Evolutionary conservation across 2,888 invertebrate genomes (phyloP).

Genomic region (Caenorhabditis angaria): DNA sequence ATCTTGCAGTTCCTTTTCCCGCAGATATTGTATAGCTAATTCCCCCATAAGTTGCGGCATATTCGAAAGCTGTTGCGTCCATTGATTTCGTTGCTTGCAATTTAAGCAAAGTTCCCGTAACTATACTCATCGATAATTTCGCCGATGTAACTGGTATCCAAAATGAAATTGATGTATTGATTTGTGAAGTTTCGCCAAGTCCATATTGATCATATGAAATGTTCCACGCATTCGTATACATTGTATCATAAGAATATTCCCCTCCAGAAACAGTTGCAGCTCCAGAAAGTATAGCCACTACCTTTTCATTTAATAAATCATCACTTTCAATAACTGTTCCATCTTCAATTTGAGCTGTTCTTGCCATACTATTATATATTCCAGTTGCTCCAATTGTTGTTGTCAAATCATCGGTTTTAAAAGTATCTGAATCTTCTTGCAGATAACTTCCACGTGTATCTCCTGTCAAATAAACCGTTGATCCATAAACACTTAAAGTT

Average conservation of each 20-base stretch:
- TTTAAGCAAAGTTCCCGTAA: conserved; percentile 20
- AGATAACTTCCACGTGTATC: conserved; percentile 31
- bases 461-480: conserved; percentile 31
- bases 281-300: conserved; percentile 17
- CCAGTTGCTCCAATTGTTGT: conserved; percentile 19
- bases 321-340: conserved; percentile 13
- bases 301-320: conserved; percentile 14
- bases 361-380: conserved; percentile 16
- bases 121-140: conserved; percentile 14
- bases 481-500: conserved; percentile 34
- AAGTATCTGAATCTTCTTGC: conserved; percentile 24
- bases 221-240: conserved; percentile 42
- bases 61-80: background rate
- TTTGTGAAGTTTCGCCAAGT: conserved; percentile 14
- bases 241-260: conserved; percentile 23
- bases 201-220: conserved; percentile 26
- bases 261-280: conserved; percentile 26
- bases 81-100: conserved; percentile 25
- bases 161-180: conserved; percentile 29
- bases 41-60: conserved; percentile 21
- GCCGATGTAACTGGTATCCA: conserved; percentile 21
- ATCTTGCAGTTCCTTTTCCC: conserved; percentile 25
- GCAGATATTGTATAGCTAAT: conserved; percentile 25
- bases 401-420: conserved; percentile 11
- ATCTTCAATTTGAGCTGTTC: conserved; percentile 18